Base-by-base conservation (phyloP, 2,113 vertebrate species). In the Tamias sibiricus region DNA sequence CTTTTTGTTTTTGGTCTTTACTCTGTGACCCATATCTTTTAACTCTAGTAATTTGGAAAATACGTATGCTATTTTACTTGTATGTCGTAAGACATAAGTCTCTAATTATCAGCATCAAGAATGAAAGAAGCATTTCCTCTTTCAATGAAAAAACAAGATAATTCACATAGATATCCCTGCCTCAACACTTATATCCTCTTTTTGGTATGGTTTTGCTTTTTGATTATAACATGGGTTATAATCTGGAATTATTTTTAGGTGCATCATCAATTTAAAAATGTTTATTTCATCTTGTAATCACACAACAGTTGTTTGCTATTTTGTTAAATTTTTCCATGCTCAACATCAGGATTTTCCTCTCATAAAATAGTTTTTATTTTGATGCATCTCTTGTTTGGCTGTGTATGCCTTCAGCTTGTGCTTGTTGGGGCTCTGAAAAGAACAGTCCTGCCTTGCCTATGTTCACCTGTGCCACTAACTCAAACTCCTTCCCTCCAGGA, bases 191-290 rank as follows among this genome's bases (percentile, higher is more conserved):
- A 0, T 62, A 77, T 35, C 37, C 17, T 37, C 62, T 77, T 42
- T 77, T 57, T 83, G 13, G 37, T 66, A 3, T 28, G 71, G 17
- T 79, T 87, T 95, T 44, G 2, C 16, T 49, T 76, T 74, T 87
- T n/a, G 6, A 54, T 87, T 83, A 71, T 80, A 89, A 59, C 71
- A 17, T 71, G 40, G 26, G 54, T 47, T 91, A 74, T 44, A 37
- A 88, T 71, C n/a, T 49, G 24, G 47, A 26, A 83, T 96, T 86
- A 82, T 49, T 93, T 90, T 80, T 81, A 92, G 75, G 24, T 40
- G 0, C 44, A 32, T 77, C 26, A 69, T 62, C 75, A 62, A 57
- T 93, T 90, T 79, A 83, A 59, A 91, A 76, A 79, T 69, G 8
- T 80, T 69, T 59, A 24, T 26, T 90, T 87, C 17, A 91, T 66